phyloP scores from a whole-genome alignment of 2,113 vertebrate species.

The Choloepus hoffmanni region DNA sequence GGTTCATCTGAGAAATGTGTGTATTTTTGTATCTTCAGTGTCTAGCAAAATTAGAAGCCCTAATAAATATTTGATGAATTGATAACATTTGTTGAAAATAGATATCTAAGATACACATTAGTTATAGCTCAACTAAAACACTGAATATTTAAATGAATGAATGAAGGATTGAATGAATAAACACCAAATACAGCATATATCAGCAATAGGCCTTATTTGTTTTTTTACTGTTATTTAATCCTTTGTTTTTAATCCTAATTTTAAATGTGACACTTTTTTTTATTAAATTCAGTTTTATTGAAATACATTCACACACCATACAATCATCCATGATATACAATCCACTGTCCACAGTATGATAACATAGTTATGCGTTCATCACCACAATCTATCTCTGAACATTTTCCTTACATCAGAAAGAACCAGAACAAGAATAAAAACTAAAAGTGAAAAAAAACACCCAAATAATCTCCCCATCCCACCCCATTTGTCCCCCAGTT shows the following conservation, averaged over 20 bases:
- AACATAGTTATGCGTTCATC: too few species aligned
- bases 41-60: background rate
- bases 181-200: background rate
- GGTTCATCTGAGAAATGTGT: background rate
- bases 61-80: background rate
- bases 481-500: too few species aligned
- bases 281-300: too few species aligned
- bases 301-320: too few species aligned
- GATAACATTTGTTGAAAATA: background rate
- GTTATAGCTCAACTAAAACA: background rate
- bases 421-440: too few species aligned
- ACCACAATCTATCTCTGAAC: too few species aligned
- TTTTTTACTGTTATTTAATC: background rate
- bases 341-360: too few species aligned
- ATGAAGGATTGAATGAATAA: background rate
- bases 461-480: too few species aligned
- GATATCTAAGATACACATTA: background rate
- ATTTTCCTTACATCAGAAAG: too few species aligned
- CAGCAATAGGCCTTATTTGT: background rate
- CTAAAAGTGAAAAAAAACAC: too few species aligned
- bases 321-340: too few species aligned
- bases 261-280: background rate
- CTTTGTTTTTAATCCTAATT: background rate
- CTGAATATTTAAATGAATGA: background rate
- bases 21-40: background rate